Conservation (phyloP, 2,797 vertebrate species). For the Hyperoplus lanceolatus region DNA sequence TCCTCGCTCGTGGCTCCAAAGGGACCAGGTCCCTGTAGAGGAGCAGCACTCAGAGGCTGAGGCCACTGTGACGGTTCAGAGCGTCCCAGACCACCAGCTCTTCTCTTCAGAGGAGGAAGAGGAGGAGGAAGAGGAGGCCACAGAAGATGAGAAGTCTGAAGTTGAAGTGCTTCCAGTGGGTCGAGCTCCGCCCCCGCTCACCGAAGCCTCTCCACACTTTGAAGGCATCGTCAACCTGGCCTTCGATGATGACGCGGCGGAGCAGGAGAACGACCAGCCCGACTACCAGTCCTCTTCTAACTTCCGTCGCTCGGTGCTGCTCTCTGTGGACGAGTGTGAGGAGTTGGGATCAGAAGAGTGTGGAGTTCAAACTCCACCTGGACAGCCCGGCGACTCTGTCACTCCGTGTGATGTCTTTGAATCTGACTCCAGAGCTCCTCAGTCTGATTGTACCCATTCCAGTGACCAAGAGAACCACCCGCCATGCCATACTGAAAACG, state of each 20-base stretch:
- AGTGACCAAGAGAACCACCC: conserved; percentile 66
- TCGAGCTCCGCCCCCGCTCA: conserved; percentile 69
- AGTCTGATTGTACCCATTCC: conserved; percentile 66
- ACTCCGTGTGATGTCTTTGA: conserved; percentile 93
- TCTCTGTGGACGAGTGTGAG: conserved; percentile 98
- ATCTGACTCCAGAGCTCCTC: conserved; percentile 65
- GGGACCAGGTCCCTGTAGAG: conserved; percentile 75
- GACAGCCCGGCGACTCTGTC: conserved; percentile 68
- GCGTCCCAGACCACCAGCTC: conserved; percentile 89
- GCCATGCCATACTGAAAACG: conserved; percentile 1
- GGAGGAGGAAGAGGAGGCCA: conserved; percentile 94
- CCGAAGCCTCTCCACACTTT: conserved; percentile 86
- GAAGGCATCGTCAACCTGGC: conserved; percentile 97
- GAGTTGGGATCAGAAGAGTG: conserved; percentile 96
- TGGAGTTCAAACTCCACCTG: conserved; percentile 82
- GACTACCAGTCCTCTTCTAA: conserved; percentile 87
- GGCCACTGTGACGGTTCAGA: conserved; percentile 80
- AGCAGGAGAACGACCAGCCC: conserved; percentile 87
- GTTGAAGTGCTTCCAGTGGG: conserved; percentile 88
- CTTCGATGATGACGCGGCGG: conserved; percentile 93
- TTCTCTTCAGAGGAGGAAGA: conserved; percentile 95
- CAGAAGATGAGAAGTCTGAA: conserved; percentile 95
- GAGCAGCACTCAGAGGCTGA: conserved; percentile 80
- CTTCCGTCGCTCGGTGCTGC: conserved; percentile 94
- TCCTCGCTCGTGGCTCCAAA: conserved; percentile 88